Evolutionary conservation across 2,888 invertebrate species (phyloP), one percentile per base, ranked within the genome.

Genomic region (Thelaira solivaga): DNA sequence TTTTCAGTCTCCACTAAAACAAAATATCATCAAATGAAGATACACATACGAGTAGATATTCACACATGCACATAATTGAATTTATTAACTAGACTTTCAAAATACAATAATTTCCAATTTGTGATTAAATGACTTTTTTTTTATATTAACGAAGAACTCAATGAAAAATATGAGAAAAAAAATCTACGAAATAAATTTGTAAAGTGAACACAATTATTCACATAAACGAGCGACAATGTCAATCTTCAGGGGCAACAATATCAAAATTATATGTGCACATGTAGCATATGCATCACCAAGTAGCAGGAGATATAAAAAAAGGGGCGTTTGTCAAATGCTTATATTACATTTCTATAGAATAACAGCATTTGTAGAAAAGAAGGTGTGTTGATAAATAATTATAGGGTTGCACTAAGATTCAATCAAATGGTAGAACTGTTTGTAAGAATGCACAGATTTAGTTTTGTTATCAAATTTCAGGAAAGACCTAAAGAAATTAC

Each of bases 331-430:
- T 7, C 20, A 31, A 24, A 34, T 49, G 62, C 65, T 34, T 69
- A 59, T 45, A 45, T 62, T 24, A 29, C 43, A 11, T 24, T 43
- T 43, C 16, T 10, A 39, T 18, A 8, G 16, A 45, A 39, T 7
- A 20, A 24, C 18, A 41, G 41, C 10, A 29, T 20, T n/a, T n/a
- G 31, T 18, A 31, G 16, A 49, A 68, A 64, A 57, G 31, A 22
- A 74, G 78, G 78, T 45, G 78, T 78, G 78, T 11, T 59, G 47
- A 49, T 31, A 20, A 53, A 74, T 78, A 78, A 78, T 78, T 78
- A 71, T 65, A 61, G 74, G 74, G 78, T 68, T 78, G 69, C 45
- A 61, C 53, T 41, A 31, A 43, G 16, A 65, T 78, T 69, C 69
- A 78, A 78, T 74, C 43, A 26, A 65, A 53, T 29, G 26, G 1